A percentile compares a stretch with the other conserved stretches of the same genome.
These are phyloP conservation scores for Trididemnum miniatum DNA, from an alignment of 23 tunicate species.

Conservation along the genomic window DNA sequence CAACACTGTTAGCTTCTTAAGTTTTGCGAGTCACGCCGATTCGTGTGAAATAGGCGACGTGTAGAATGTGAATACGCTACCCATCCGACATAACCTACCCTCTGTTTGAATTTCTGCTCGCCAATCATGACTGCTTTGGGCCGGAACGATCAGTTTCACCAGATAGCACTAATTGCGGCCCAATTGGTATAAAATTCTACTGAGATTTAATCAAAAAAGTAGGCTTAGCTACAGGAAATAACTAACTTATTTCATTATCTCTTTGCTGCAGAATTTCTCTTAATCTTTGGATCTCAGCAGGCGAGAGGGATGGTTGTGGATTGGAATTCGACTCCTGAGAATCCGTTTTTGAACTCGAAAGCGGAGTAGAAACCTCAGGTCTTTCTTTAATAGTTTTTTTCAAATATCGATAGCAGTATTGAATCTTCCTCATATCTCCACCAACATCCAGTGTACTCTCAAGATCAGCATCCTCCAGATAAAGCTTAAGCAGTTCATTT, in stretches of 20 bases:
- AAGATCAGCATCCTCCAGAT: slow-evolving; percentile 72
- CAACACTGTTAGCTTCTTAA: too few species aligned
- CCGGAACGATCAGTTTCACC: too few species aligned
- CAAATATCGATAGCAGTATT: slow-evolving; percentile 65
- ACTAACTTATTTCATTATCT: slow-evolving; percentile 95
- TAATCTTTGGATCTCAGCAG: slow-evolving; percentile 76
- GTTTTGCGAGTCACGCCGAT: too few species aligned
- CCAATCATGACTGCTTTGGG: too few species aligned
- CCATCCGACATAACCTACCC: too few species aligned
- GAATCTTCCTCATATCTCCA: slow-evolving; percentile 94
- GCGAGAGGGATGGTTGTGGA: slow-evolving; percentile 39
- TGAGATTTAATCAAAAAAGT: too few species aligned
- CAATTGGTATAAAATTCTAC: too few species aligned
- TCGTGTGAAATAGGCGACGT: too few species aligned
- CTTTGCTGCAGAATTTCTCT: slow-evolving; percentile 95
- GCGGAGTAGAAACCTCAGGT: background rate
- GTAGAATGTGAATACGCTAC: too few species aligned
- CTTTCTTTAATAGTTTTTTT: slow-evolving; percentile 45
- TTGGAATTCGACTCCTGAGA: background rate
- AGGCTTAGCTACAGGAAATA: too few species aligned
- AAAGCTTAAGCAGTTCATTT: slow-evolving; percentile 51
- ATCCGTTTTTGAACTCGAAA: background rate
- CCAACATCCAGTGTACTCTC: slow-evolving; percentile 85
- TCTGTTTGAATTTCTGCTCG: too few species aligned
- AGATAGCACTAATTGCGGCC: too few species aligned